Evolutionary conservation across 2,113 vertebrate species (phyloP).

Genomic region (Bubo scandiacus): DNA sequence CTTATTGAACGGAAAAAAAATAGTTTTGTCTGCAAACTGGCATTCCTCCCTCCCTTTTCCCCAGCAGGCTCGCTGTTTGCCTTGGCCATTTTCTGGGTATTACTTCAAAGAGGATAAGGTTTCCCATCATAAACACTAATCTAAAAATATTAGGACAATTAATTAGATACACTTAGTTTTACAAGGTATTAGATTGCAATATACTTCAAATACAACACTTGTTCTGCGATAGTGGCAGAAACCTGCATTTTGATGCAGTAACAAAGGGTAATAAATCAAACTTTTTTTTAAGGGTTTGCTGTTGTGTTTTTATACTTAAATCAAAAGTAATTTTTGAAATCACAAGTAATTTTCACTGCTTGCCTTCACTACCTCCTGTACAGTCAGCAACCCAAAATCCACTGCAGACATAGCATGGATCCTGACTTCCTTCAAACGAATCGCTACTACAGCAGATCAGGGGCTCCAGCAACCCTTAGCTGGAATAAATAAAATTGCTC

Average conservation of each 20-base stretch:
- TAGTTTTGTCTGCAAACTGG: slow-evolving; percentile 73
- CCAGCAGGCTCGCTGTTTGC: slow-evolving; percentile 44
- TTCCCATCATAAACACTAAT: slow-evolving; percentile 78
- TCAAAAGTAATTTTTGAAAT: not conserved
- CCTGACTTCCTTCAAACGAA: not conserved
- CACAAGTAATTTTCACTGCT: not conserved
- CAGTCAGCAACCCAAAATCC: not conserved
- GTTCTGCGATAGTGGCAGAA: slow-evolving; percentile 28
- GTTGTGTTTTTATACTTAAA: not conserved
- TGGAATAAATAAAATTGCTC: not conserved
- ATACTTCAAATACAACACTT: slow-evolving; percentile 77
- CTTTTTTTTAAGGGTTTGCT: not conserved
- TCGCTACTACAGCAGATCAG: not conserved
- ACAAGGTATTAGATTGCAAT: slow-evolving; percentile 79
- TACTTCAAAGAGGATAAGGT: slow-evolving; percentile 83
- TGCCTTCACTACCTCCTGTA: not conserved
- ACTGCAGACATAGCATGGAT: not conserved
- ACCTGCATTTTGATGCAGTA: slow-evolving; percentile 38
- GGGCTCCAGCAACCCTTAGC: not conserved
- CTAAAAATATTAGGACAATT: slow-evolving; percentile 81
- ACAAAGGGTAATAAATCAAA: slow-evolving; percentile 55
- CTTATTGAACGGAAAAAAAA: slow-evolving; percentile 69
- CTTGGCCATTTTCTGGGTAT: slow-evolving; percentile 77
- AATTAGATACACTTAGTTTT: slow-evolving; percentile 90
- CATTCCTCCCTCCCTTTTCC: slow-evolving; percentile 53